Conservation (phyloP, 2,888 invertebrate species). For the Arrhopalites spinosus region DNA sequence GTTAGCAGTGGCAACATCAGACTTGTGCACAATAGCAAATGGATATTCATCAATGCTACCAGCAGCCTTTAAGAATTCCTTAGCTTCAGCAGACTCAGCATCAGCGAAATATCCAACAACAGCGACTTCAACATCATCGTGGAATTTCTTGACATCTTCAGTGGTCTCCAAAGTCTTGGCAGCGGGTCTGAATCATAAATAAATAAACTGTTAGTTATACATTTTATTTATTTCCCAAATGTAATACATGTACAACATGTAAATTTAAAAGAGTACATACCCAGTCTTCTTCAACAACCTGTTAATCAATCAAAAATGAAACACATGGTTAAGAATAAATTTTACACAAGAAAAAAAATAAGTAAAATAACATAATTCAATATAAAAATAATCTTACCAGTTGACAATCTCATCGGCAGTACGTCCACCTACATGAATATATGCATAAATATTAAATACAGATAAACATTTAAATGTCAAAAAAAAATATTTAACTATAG, state of each 20-base stretch:
- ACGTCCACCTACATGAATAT: conserved; percentile 73
- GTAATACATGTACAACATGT: no score
- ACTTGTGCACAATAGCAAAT: conserved; percentile 83
- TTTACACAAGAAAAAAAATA: no score
- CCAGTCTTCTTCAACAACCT: conserved; percentile 91
- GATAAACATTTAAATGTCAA: background rate
- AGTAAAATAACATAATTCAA: no score
- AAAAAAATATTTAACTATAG: background rate
- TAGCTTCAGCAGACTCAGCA: conserved; percentile 76
- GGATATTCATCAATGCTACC: conserved; percentile 81
- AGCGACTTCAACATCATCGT: conserved; percentile 78
- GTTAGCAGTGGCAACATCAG: conserved; percentile 78
- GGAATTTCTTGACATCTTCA: conserved; percentile 81
- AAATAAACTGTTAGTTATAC: no score
- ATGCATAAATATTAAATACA: no score
- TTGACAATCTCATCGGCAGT: conserved; percentile 87
- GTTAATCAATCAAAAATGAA: no score
- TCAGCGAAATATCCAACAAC: conserved; percentile 92
- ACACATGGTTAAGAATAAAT: no score
- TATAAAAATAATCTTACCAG: conserved; percentile 65
- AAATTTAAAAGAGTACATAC: no score
- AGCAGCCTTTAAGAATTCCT: conserved; percentile 81
- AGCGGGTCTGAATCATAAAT: no score
- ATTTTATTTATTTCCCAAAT: no score
- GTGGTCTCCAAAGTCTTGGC: conserved; percentile 78